A percentile compares a stretch with the other conserved stretches of the same genome.
phyloP scores from a whole-genome alignment of 2,888 invertebrate genomes.

The Rhynchonema sp. region DNA sequence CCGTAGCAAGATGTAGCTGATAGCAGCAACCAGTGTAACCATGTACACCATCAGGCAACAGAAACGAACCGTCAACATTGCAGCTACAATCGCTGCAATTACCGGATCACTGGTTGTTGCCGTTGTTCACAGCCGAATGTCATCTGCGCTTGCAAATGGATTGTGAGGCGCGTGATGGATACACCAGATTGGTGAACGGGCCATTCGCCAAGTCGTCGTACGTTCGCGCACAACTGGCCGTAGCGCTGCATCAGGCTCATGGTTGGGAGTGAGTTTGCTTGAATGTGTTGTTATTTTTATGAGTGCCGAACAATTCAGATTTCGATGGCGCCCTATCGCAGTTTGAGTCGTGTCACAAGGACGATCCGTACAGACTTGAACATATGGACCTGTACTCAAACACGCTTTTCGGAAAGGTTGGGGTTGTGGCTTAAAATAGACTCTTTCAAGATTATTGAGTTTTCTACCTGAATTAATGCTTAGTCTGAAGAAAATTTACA shows the following conservation, averaged over 20 bases:
- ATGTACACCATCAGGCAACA: no score
- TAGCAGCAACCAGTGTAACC: no score
- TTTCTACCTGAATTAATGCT: background rate
- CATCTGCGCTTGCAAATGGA: conserved; percentile 71
- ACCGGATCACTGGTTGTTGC: conserved; percentile 81
- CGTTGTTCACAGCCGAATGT: conserved; percentile 71
- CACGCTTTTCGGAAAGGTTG: conserved; percentile 58
- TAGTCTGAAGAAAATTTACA: background rate
- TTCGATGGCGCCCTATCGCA: conserved; percentile 16
- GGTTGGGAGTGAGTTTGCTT: background rate
- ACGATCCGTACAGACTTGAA: conserved; percentile 79
- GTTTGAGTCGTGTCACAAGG: conserved; percentile 58
- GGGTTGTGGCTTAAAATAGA: background rate
- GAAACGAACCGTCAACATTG: no score
- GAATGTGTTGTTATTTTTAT: background rate
- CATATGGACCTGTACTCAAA: conserved; percentile 93
- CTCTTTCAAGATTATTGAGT: background rate
- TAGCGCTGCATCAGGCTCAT: conserved; percentile 42
- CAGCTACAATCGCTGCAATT: conserved; percentile 34
- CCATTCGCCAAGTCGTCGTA: conserved; percentile 74
- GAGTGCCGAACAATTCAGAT: no score
- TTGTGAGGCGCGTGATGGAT: conserved; percentile 67
- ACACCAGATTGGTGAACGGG: conserved; percentile 47
- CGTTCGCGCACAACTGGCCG: conserved; percentile 71
- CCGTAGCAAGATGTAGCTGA: no score